A percentile compares a stretch with the other conserved stretches of the same genome.
These are phyloP conservation scores for Pachydiplax longipennis DNA, from an alignment of 2,888 invertebrate species.

Conservation along the genomic window DNA sequence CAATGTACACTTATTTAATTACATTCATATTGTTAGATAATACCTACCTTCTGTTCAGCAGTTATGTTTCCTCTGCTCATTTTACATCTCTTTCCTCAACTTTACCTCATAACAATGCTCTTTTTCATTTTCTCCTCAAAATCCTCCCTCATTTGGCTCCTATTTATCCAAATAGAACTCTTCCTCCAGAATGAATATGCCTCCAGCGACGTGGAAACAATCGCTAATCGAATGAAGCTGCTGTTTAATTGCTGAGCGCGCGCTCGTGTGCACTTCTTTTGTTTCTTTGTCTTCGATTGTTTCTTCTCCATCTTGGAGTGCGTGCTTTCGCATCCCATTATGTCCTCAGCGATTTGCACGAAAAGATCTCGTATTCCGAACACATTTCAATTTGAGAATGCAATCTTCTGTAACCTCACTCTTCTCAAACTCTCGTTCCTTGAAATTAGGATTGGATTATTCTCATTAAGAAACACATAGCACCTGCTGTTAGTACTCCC, in stretches of 20 bases:
- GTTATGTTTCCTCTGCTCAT: neutral
- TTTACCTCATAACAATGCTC: neutral
- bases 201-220: neutral
- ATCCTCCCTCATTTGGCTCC: neutral
- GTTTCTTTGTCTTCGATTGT: neutral
- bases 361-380: too few species aligned
- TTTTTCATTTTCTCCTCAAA: neutral
- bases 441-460: too few species aligned
- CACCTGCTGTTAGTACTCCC: too few species aligned
- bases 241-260: neutral
- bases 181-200: neutral
- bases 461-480: too few species aligned
- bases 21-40: too few species aligned
- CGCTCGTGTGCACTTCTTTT: neutral
- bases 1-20: too few species aligned
- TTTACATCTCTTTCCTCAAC: neutral
- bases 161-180: neutral
- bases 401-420: too few species aligned
- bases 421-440: too few species aligned
- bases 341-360: too few species aligned
- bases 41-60: too few species aligned
- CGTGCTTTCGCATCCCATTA: too few species aligned
- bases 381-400: too few species aligned
- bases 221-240: neutral
- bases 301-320: neutral